Percentiles rank a stretch among this genome's conserved stretches.
phyloP scores from a whole-genome alignment of 2,888 invertebrate species.

The Pteria penguin region DNA sequence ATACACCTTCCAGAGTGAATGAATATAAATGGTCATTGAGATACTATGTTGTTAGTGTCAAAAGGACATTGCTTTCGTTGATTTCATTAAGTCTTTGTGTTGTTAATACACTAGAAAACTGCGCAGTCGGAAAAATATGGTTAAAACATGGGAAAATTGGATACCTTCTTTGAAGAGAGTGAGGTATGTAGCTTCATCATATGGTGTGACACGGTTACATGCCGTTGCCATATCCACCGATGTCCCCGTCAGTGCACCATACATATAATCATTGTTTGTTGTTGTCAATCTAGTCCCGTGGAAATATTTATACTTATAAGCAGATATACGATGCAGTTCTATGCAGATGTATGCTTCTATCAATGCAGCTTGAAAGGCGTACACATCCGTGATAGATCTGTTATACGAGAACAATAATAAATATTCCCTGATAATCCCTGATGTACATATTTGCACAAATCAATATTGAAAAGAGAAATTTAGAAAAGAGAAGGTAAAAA shows the following conservation, averaged over 20 bases:
- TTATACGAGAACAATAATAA: conserved; percentile 1
- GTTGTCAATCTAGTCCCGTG: conserved; percentile 36
- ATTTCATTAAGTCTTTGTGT: too few species aligned
- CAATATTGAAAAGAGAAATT: too few species aligned
- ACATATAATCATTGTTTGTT: conserved; percentile 37
- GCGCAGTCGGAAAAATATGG: too few species aligned
- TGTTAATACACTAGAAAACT: too few species aligned
- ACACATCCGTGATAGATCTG: conserved; percentile 43
- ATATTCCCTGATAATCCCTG: background rate
- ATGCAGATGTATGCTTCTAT: conserved; percentile 51
- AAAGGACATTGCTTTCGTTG: too few species aligned
- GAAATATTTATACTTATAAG: conserved; percentile 51
- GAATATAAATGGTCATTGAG: too few species aligned
- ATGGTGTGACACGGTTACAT: conserved; percentile 54
- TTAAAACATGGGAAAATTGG: too few species aligned
- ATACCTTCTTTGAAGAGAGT: conserved; percentile 59
- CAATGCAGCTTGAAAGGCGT: conserved; percentile 36
- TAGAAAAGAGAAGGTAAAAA: background rate
- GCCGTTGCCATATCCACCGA: conserved; percentile 38
- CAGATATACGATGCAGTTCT: conserved; percentile 42
- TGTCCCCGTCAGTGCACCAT: conserved; percentile 17
- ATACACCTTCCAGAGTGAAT: too few species aligned
- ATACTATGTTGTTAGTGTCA: too few species aligned
- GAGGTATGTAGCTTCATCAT: conserved; percentile 51
- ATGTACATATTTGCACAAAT: background rate